Percentiles rank a stretch among this genome's conserved stretches.
Conservation (phyloP, 2,797 vertebrate genomes). For the Enteromius paludinosus region DNA sequence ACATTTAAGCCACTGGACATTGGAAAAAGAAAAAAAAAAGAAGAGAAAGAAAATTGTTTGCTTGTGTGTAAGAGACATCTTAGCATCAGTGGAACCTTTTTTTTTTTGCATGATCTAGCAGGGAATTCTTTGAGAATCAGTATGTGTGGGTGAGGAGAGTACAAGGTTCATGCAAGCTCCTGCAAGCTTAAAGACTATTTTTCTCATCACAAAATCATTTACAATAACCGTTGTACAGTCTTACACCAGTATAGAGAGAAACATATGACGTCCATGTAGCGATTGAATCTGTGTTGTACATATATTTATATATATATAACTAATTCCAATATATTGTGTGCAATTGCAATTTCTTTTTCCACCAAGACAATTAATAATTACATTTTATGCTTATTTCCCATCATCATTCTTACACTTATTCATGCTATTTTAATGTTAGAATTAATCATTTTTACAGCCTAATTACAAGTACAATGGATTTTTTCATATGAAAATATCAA, state of each 20-base stretch:
- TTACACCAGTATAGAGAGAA: neutral
- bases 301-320: neutral
- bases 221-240: neutral
- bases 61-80: neutral
- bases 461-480: no score
- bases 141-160: neutral
- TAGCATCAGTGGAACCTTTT: neutral
- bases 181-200: neutral
- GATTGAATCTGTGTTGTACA: neutral
- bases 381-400: neutral
- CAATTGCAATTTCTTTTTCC: neutral
- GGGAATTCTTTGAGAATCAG: neutral
- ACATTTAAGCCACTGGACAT: slow-evolving; percentile 31
- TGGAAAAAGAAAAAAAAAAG: slow-evolving; percentile 3
- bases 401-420: neutral
- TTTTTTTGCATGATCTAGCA: neutral
- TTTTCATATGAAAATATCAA: neutral
- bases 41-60: neutral
- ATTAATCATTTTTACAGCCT: neutral
- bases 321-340: neutral
- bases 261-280: neutral
- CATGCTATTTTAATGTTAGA: neutral
- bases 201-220: neutral
- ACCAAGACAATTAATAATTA: neutral
- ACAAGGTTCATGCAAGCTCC: neutral